Evolutionary conservation across 2,113 vertebrate genomes (phyloP).

Genomic region (Phylloscopus trochilus): DNA sequence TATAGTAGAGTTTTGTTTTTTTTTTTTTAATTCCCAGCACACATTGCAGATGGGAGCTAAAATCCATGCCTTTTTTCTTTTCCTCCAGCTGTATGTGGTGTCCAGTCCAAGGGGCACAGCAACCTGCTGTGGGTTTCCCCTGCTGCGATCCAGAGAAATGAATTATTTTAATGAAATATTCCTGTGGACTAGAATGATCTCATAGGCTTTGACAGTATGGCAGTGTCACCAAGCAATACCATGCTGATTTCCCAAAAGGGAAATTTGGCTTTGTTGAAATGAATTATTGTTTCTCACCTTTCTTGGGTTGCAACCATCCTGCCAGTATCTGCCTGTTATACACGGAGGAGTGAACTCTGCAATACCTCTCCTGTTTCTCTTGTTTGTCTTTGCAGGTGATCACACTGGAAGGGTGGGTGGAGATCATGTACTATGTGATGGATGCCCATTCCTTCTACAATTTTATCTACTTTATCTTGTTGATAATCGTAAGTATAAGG

Average conservation of each 20-base stretch:
- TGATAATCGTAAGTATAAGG: conserved; percentile 91
- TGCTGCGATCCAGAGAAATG: conserved; percentile 36
- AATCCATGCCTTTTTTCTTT: neutral
- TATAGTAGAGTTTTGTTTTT: neutral
- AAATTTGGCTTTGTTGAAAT: neutral
- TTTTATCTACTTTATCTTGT: conserved; percentile 98
- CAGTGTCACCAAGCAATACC: conserved; percentile 28
- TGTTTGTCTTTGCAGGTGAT: conserved; percentile 82
- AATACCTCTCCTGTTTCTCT: neutral
- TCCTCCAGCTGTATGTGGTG: fast-evolving
- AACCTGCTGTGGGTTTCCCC: neutral
- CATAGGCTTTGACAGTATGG: conserved; percentile 33
- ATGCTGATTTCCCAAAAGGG: conserved; percentile 19
- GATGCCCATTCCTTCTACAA: conserved; percentile 99
- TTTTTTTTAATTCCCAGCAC: neutral
- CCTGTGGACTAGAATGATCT: conserved; percentile 52
- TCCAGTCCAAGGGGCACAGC: conserved; percentile 29
- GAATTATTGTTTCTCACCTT: neutral
- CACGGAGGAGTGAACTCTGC: neutral
- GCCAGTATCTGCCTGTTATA: neutral
- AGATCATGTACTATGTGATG: conserved; percentile 99
- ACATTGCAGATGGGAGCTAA: neutral
- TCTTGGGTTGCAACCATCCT: neutral
- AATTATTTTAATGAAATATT: conserved; percentile 58
- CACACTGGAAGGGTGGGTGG: conserved; percentile 98